Conservation (phyloP, 2,797 vertebrate species). For the Neosilurus hyrtlii region DNA sequence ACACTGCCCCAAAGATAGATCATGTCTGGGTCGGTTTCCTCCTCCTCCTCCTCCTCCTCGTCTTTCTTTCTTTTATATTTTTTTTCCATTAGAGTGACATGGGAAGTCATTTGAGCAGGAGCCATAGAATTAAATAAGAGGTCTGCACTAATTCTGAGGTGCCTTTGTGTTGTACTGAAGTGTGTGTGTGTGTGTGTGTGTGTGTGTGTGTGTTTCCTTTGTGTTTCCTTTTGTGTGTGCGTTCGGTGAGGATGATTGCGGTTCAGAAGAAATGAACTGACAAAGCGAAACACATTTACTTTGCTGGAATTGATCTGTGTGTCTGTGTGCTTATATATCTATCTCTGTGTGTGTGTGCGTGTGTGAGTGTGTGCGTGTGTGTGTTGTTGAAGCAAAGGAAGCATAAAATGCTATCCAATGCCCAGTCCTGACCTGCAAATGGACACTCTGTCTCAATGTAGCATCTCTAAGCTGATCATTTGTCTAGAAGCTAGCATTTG, state of each 20-base stretch:
- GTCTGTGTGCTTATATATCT: slow-evolving; percentile 1
- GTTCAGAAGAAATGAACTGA: slow-evolving; percentile 69
- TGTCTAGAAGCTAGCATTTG: slow-evolving; percentile 55
- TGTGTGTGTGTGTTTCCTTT: background rate
- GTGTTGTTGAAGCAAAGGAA: slow-evolving; percentile 65
- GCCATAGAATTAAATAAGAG: slow-evolving; percentile 72
- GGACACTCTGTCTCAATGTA: slow-evolving; percentile 67
- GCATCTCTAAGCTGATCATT: slow-evolving; percentile 70
- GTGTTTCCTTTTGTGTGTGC: slow-evolving; percentile 47
- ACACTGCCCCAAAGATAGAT: slow-evolving; percentile 67
- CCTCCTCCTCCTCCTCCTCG: background rate
- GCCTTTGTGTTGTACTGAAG: slow-evolving; percentile 27
- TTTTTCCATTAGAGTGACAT: slow-evolving; percentile 61
- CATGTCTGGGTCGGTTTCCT: slow-evolving; percentile 49
- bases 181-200: slow-evolving; percentile 48
- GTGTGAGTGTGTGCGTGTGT: slow-evolving; percentile 51
- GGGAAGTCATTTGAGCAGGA: slow-evolving; percentile 40
- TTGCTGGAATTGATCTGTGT: slow-evolving; percentile 60
- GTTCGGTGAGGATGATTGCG: slow-evolving; percentile 33
- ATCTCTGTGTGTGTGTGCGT: slow-evolving; percentile 11
- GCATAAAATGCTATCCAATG: slow-evolving; percentile 62
- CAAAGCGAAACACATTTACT: slow-evolving; percentile 53
- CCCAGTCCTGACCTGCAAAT: slow-evolving; percentile 70
- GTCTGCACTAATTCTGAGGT: slow-evolving; percentile 64
- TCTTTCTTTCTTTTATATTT: background rate